These are phyloP conservation scores for Venturia canescens DNA, from an alignment of 1,140 invertebrate genomes.

Conservation along the genomic window DNA sequence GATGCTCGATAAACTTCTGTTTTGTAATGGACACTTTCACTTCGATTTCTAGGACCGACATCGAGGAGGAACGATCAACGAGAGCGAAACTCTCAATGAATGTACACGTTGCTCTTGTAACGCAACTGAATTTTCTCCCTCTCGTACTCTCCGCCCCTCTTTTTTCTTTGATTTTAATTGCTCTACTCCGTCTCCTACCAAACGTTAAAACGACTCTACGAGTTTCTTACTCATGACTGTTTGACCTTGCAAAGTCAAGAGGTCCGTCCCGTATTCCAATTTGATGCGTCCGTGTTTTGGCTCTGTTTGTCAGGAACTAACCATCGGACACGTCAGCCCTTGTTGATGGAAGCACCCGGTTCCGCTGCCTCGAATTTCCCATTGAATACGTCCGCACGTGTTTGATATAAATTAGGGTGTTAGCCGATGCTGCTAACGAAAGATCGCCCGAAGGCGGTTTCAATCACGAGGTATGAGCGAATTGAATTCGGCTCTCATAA, in stretches of 20 bases:
- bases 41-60: conserved; percentile 1
- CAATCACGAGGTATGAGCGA: too few relatives aligned
- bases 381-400: too few relatives aligned
- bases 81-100: not conserved
- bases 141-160: not conserved
- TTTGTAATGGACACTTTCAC: conserved; percentile 1
- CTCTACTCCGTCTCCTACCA: not conserved
- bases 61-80: not conserved
- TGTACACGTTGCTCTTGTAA: not conserved
- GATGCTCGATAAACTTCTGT: not conserved
- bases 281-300: not conserved
- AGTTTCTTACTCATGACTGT: not conserved
- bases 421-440: too few relatives aligned
- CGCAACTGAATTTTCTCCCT: conserved; percentile 8
- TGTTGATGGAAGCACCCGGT: not conserved
- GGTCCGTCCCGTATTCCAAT: not conserved
- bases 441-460: too few relatives aligned
- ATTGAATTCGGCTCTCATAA: too few relatives aligned
- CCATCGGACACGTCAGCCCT: not conserved
- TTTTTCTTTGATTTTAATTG: not conserved
- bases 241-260: not conserved
- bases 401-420: too few relatives aligned
- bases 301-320: not conserved
- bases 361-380: too few relatives aligned
- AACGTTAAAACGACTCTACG: not conserved